Evolutionary conservation across 2,113 vertebrate genomes (phyloP), one percentile per base, ranked within the genome.

Genomic region (Campylorhamphus procurvoides): DNA sequence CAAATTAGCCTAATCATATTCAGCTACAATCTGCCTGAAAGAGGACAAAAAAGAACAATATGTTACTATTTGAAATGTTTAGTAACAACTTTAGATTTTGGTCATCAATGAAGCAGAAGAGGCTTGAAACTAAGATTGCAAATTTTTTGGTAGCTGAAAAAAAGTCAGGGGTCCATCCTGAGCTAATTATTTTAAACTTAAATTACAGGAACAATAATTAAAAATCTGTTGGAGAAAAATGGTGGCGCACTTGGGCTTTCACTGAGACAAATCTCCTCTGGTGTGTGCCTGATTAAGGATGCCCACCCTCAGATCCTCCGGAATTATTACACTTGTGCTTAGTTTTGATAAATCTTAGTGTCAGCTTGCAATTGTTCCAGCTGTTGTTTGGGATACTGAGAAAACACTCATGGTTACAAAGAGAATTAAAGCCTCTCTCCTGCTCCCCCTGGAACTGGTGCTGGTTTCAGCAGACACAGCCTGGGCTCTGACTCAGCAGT

Each of bases 301-400:
- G 42, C 20, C 37, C 50, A 59, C 49, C 53, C 49, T 84, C 37
- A 62, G 42, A 59, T 33, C 67, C 58, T 81, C 42, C 52, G 29
- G 69, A 93, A 71, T 79, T 68, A 91, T 79, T 68, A 91, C 29
- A 56, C 14, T 66, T 90, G 74, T 73, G 82, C 56, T 93, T 93
- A 53, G 52, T 71, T 87, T 94, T 84, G 39, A 62, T 77, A 77
- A 67, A 82, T 59, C 73, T 62, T 73, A 44, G 19, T 22, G 5
- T 77, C 67, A 63, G 35, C 55, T 74, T 79, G 73, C 64, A 81
- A 72, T 72, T 84, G 49, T 55, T 91, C 22, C 42, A 46, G 76
- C 55, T 81, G 73, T n/a, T 33, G 67, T 83, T 20, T 33, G 29
- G 49, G 72, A 72, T 56, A 79, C 67, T 81, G 90, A 56, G 71